Conservation (phyloP, 2,113 vertebrate species). For the Gambusia holbrooki region DNA sequence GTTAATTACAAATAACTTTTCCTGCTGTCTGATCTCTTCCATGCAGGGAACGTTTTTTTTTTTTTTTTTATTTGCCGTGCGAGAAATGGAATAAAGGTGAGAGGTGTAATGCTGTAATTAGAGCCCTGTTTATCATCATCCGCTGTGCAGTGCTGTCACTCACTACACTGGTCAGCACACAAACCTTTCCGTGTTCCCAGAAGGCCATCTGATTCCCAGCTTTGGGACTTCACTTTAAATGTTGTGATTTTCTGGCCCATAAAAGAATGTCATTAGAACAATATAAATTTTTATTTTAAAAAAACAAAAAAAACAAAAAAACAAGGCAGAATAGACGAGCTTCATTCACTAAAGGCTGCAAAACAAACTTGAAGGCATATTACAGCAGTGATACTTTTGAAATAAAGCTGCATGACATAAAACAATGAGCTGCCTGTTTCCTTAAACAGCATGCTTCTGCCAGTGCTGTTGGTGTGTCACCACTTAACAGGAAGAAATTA, state of each 20-base stretch:
- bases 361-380: not conserved
- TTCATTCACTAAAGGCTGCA: not conserved
- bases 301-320: not conserved
- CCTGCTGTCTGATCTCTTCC: not conserved
- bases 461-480: not conserved
- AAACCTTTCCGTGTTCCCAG: not conserved
- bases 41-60: not conserved
- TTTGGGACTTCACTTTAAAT: conserved; percentile 3
- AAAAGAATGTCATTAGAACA: too few species aligned
- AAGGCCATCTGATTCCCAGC: not conserved
- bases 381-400: not conserved
- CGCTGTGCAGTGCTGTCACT: conserved; percentile 12
- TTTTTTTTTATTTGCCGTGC: not conserved
- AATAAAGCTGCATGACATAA: not conserved
- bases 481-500: not conserved
- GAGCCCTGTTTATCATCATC: conserved; percentile 24
- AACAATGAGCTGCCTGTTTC: not conserved
- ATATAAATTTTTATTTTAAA: not conserved
- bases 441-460: not conserved
- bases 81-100: conserved; percentile 4
- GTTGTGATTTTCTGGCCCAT: not conserved
- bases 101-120: conserved; percentile 22
- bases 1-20: not conserved
- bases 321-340: too few species aligned
- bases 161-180: not conserved